Evolutionary conservation across 2,888 invertebrate species (phyloP).

Genomic region (Pterobdella sp.): DNA sequence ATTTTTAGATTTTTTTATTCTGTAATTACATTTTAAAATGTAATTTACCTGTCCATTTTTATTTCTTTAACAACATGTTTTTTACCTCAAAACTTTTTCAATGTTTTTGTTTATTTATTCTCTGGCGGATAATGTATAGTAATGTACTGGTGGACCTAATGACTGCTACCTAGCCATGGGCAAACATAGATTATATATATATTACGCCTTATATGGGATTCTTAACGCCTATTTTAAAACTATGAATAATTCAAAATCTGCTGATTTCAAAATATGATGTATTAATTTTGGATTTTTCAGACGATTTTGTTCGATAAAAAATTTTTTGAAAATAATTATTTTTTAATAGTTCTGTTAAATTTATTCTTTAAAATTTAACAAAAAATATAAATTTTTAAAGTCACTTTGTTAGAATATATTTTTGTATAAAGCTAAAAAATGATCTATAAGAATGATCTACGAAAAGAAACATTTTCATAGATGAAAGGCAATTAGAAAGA

Average conservation of each 20-base stretch:
- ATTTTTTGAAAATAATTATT: not conserved
- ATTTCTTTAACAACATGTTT: not conserved
- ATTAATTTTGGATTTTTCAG: not conserved
- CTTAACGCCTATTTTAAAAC: slow-evolving; percentile 2
- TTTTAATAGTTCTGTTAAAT: not conserved
- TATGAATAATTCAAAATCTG: slow-evolving; percentile 12
- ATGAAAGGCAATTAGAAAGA: slow-evolving; percentile 1
- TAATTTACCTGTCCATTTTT: not conserved
- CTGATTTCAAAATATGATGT: not conserved
- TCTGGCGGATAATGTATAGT: slow-evolving; percentile 5
- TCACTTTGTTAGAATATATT: no score
- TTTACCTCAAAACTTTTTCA: not conserved
- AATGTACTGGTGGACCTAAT: slow-evolving; percentile 12
- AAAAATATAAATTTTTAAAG: not conserved
- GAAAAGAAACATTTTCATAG: not conserved
- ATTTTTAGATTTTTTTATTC: not conserved
- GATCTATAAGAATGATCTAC: no score
- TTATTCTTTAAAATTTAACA: not conserved
- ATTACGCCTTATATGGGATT: slow-evolving; percentile 2
- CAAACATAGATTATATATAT: slow-evolving; percentile 15
- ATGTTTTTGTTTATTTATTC: slow-evolving; percentile 11
- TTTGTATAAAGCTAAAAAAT: no score
- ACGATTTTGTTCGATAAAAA: not conserved
- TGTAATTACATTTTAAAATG: not conserved
- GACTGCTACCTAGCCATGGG: slow-evolving; percentile 11